A percentile compares a stretch with the other conserved stretches of the same genome.
These are phyloP conservation scores for Saccopteryx leptura DNA, from an alignment of 2,113 vertebrate species.

Conservation along the genomic window DNA sequence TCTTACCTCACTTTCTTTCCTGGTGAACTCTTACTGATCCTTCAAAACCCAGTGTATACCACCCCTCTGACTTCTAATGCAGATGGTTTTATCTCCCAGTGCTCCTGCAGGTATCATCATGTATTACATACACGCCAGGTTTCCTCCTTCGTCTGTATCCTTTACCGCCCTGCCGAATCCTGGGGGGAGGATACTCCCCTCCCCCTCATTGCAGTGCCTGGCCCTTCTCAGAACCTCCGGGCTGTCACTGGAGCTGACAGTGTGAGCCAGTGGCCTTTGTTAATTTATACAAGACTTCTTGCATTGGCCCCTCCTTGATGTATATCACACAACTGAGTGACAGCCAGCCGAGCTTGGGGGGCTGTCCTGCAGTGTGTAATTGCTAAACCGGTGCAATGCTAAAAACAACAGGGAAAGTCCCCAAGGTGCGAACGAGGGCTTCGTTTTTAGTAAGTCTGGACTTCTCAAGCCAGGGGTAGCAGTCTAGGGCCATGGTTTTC, in stretches of 20 bases:
- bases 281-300: background rate
- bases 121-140: background rate
- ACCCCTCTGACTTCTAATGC: background rate
- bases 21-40: background rate
- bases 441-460: background rate
- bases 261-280: background rate
- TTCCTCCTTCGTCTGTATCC: background rate
- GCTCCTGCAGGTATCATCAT: background rate
- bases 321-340: background rate
- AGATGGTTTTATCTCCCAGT: background rate
- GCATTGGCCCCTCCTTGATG: background rate
- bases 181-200: background rate
- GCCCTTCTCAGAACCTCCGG: background rate
- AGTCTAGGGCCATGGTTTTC: background rate
- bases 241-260: background rate
- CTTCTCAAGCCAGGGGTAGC: background rate
- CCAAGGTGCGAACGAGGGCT: background rate
- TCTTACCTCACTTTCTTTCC: background rate
- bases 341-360: background rate
- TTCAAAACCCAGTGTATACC: background rate
- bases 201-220: rapidly evolving
- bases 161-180: background rate
- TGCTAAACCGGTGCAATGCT: background rate
- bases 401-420: background rate
- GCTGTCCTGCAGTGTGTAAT: background rate